Evolutionary conservation across 2,797 vertebrate genomes (phyloP).

Genomic region (Betta splendens): DNA sequence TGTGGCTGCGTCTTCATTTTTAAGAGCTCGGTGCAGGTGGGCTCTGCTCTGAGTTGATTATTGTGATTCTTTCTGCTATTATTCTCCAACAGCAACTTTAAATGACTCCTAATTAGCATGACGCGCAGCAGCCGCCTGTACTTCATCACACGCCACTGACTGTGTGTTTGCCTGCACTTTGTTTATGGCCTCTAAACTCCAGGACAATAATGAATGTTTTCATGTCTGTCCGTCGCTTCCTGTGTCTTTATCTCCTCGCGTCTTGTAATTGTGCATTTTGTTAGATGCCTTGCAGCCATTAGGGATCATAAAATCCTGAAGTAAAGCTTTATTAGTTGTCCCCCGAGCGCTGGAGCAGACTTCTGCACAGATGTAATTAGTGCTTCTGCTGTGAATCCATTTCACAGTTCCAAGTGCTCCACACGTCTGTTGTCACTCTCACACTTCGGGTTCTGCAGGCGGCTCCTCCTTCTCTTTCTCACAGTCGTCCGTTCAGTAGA

Average conservation of each 20-base stretch:
- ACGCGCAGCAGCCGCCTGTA: background rate
- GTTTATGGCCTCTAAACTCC: conserved; percentile 3
- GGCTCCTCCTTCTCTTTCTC: no score
- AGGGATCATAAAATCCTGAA: conserved; percentile 51
- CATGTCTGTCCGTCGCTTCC: conserved; percentile 17
- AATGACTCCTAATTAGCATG: background rate
- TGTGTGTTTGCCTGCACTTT: background rate
- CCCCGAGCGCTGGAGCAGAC: conserved; percentile 39
- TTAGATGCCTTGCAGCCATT: conserved; percentile 45
- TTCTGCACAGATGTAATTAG: conserved; percentile 63
- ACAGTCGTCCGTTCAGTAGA: no score
- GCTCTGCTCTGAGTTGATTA: background rate
- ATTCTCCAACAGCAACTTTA: background rate
- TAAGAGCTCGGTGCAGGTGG: background rate
- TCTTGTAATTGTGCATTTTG: conserved; percentile 53
- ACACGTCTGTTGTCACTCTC: conserved; percentile 32
- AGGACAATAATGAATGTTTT: conserved; percentile 21
- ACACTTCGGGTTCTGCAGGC: conserved; percentile 46
- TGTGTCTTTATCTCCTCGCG: conserved; percentile 31
- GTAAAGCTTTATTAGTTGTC: conserved; percentile 60
- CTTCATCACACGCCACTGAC: conserved; percentile 6
- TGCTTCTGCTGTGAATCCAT: conserved; percentile 53
- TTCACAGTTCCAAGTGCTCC: conserved; percentile 41
- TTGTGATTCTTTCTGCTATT: background rate
- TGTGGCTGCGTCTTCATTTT: background rate